phyloP scores from a whole-genome alignment of 2,113 vertebrate species.

The Ranitomeya variabilis region DNA sequence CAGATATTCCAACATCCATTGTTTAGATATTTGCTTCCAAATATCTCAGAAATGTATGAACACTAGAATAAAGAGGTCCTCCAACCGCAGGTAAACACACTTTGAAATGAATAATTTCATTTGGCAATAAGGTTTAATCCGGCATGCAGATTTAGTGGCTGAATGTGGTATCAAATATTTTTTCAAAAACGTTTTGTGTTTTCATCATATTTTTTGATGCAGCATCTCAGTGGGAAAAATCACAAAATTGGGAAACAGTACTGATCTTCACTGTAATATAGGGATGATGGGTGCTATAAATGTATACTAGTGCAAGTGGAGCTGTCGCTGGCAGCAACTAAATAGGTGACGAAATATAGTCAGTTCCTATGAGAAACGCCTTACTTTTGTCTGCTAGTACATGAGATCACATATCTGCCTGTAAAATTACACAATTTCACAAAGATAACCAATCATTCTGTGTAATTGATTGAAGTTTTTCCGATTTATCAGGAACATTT shows the following conservation, averaged over 20 bases:
- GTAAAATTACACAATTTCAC: not conserved
- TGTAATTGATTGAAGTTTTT: not conserved
- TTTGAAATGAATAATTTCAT: not conserved
- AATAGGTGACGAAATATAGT: not conserved
- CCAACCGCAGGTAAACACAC: not conserved
- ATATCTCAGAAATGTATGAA: not conserved
- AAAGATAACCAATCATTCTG: not conserved
- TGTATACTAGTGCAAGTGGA: not conserved
- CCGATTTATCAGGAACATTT: not conserved
- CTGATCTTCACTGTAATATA: not conserved
- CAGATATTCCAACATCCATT: not conserved
- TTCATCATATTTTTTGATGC: not conserved
- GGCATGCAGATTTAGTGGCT: not conserved
- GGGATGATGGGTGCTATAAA: not conserved
- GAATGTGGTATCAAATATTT: not conserved
- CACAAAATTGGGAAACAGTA: not conserved
- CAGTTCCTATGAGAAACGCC: not conserved
- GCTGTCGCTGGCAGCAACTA: not conserved
- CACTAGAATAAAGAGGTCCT: not conserved
- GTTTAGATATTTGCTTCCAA: not conserved
- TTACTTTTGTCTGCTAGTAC: not conserved
- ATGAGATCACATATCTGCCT: not conserved
- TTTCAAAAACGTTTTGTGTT: not conserved
- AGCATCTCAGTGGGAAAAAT: not conserved
- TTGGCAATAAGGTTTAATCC: not conserved